phyloP scores from a whole-genome alignment of 2,888 invertebrate genomes.

The Troides helena region DNA sequence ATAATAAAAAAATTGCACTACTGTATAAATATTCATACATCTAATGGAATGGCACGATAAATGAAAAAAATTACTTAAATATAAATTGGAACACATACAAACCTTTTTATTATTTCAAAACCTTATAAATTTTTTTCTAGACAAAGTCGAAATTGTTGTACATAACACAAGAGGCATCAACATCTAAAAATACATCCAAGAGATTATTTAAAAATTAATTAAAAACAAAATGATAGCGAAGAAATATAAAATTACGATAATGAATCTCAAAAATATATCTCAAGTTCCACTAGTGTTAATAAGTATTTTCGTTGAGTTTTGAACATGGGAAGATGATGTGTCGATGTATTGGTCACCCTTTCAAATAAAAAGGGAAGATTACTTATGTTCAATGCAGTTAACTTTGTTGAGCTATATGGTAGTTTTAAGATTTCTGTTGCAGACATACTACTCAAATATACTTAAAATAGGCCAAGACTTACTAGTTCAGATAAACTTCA shows the following conservation, averaged over 20 bases:
- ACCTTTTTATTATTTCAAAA: slow-evolving; percentile 16
- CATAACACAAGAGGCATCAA: slow-evolving; percentile 3
- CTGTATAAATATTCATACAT: slow-evolving; percentile 21
- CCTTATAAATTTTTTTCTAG: slow-evolving; percentile 12
- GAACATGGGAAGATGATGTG: neutral
- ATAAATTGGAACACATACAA: slow-evolving; percentile 16
- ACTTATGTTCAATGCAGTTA: neutral
- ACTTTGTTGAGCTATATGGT: neutral
- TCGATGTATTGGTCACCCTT: neutral
- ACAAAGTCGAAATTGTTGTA: slow-evolving; percentile 15
- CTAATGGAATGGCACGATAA: slow-evolving; percentile 32
- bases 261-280: slow-evolving; percentile 28
- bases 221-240: slow-evolving; percentile 1
- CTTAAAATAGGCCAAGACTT: neutral
- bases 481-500: neutral
- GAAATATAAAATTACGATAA: slow-evolving; percentile 1
- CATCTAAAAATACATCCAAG: slow-evolving; percentile 12
- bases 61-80: slow-evolving; percentile 17
- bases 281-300: slow-evolving; percentile 12
- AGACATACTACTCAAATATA: neutral
- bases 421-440: neutral
- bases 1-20: slow-evolving; percentile 30
- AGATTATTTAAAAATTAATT: slow-evolving; percentile 6
- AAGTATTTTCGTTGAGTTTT: slow-evolving; percentile 22
- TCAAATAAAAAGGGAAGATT: neutral